These are phyloP conservation scores for Diplodus puntazzo DNA, from an alignment of 2,797 vertebrate species.

Conservation along the genomic window DNA sequence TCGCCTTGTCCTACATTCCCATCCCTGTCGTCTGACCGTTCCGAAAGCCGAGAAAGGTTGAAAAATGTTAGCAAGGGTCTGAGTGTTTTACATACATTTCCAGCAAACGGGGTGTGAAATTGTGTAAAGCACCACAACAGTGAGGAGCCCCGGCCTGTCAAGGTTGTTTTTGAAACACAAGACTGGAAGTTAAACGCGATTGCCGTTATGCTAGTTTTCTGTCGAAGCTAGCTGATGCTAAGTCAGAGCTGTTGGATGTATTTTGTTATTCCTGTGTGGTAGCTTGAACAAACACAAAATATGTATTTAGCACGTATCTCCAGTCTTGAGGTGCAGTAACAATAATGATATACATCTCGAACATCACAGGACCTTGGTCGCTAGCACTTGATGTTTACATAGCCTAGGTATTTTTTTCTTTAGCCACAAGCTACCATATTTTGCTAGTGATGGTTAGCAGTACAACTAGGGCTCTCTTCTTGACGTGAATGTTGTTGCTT, in stretches of 20 bases:
- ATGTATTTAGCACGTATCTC: accelerated
- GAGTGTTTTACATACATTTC: not conserved
- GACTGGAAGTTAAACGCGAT: conserved; percentile 61
- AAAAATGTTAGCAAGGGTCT: conserved; percentile 25
- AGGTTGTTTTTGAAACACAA: conserved; percentile 51
- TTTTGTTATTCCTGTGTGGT: not conserved
- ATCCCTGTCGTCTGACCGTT: conserved; percentile 64
- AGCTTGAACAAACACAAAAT: not conserved
- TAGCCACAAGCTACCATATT: conserved; percentile 52
- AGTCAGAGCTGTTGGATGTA: not conserved
- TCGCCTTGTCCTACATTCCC: conserved; percentile 84
- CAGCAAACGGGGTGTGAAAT: not conserved
- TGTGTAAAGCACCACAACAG: not conserved
- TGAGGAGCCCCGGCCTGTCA: conserved; percentile 25
- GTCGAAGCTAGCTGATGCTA: conserved; percentile 44
- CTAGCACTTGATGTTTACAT: conserved; percentile 74
- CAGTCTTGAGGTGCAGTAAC: accelerated
- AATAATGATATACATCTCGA: not conserved
- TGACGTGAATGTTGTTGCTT: not conserved
- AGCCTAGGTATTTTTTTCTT: conserved; percentile 51
- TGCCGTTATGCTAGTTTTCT: conserved; percentile 57
- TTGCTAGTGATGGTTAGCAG: conserved; percentile 14
- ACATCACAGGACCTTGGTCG: not conserved
- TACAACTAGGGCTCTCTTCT: not conserved
- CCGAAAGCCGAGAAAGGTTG: conserved; percentile 41